Conservation (phyloP, 2,888 invertebrate genomes). For the Melanargia galathea region DNA sequence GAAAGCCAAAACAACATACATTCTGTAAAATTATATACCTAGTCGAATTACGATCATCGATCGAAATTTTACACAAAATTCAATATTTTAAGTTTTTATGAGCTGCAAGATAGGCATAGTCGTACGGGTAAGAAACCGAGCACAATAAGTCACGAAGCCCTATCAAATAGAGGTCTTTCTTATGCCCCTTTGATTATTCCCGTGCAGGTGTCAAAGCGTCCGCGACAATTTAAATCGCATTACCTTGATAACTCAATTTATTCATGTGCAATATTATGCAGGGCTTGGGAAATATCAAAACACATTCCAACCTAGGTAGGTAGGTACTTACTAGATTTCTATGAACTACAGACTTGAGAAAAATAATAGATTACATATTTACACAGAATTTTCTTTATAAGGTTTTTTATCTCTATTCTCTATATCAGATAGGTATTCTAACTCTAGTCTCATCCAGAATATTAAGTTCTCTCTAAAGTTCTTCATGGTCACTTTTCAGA, state of each 20-base stretch:
- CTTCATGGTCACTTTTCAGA: neutral
- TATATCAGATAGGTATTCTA: too few relatives aligned
- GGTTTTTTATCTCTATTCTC: too few relatives aligned
- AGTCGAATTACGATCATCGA: too few relatives aligned
- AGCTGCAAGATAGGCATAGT: too few relatives aligned
- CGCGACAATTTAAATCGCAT: conserved; percentile 77
- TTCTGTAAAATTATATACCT: too few relatives aligned
- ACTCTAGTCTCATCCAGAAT: too few relatives aligned
- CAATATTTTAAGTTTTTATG: too few relatives aligned
- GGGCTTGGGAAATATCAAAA: conserved; percentile 34
- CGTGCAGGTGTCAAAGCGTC: conserved; percentile 67
- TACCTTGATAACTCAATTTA: conserved; percentile 75
- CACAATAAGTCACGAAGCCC: conserved; percentile 63
- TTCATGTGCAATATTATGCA: conserved; percentile 47
- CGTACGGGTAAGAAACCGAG: conserved; percentile 37
- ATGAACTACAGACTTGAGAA: conserved; percentile 29
- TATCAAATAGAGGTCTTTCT: conserved; percentile 47
- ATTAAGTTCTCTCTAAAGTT: neutral
- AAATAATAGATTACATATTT: neutral
- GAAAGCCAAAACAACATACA: too few relatives aligned
- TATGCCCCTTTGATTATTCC: conserved; percentile 54
- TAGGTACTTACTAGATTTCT: conserved; percentile 22
- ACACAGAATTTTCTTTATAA: neutral
- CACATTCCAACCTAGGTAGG: neutral
- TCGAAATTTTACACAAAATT: too few relatives aligned